phyloP scores from a whole-genome alignment of 2,113 vertebrate species.

The Uria aalge region DNA sequence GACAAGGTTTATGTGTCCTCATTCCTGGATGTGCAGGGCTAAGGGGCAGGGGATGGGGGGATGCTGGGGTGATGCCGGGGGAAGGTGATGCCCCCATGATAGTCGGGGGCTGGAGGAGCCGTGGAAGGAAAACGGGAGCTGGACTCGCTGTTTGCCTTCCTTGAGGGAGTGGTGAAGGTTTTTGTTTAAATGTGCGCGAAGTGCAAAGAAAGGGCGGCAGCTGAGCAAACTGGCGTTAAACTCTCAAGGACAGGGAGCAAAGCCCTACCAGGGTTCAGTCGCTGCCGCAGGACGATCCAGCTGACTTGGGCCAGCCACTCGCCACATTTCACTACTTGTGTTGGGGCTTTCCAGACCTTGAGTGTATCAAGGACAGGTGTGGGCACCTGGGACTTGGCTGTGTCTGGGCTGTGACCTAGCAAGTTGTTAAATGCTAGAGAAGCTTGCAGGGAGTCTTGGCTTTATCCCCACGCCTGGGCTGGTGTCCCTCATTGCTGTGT shows the following conservation, averaged over 20 bases:
- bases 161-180: conserved; percentile 12
- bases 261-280: neutral
- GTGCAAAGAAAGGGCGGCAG: conserved; percentile 53
- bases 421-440: neutral
- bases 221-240: conserved; percentile 49
- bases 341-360: neutral
- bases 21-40: neutral
- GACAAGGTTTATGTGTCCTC: neutral
- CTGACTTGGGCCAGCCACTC: neutral
- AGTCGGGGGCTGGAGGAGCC: neutral
- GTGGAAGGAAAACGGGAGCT: neutral
- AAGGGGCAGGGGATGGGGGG: neutral
- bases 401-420: neutral
- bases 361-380: neutral
- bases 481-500: neutral
- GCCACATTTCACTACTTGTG: neutral
- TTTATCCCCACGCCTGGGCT: rapidly evolving
- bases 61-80: neutral
- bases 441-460: neutral
- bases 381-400: neutral
- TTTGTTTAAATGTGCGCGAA: conserved; percentile 1
- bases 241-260: neutral
- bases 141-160: conserved; percentile 30
- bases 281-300: rapidly evolving
- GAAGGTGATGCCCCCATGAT: neutral